These are phyloP conservation scores for Cydia fagiglandana DNA, from an alignment of 1,140 invertebrate genomes.

Conservation along the genomic window DNA sequence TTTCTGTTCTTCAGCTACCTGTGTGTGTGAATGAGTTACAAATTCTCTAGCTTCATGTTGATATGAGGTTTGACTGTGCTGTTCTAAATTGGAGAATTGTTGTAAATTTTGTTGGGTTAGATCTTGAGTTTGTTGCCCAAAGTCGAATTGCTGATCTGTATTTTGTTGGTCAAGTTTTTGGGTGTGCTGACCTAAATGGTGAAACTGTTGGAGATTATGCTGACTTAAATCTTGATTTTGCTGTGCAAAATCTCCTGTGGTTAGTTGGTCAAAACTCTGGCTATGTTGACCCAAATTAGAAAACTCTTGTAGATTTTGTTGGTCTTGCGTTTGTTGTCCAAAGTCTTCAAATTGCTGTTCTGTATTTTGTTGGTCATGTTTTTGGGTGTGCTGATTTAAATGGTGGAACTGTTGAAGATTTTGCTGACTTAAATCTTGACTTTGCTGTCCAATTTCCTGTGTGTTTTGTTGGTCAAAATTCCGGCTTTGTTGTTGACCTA, in stretches of 20 bases:
- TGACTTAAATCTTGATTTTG: conserved; percentile 39
- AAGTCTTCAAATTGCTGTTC: conserved; percentile 41
- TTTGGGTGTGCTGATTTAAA: conserved; percentile 37
- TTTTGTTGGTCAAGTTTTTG: conserved; percentile 30
- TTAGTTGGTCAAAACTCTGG: conserved; percentile 39
- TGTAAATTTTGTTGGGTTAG: conserved; percentile 32
- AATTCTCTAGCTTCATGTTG: neutral
- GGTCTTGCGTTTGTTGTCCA: conserved; percentile 39
- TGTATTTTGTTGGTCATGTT: conserved; percentile 40
- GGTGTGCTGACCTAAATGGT: conserved; percentile 43
- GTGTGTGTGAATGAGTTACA: neutral
- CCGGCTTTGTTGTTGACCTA: conserved; percentile 20
- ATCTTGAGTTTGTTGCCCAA: conserved; percentile 38
- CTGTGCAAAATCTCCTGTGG: conserved; percentile 36
- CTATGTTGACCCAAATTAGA: conserved; percentile 45
- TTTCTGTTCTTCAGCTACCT: neutral
- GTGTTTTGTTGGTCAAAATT: conserved; percentile 24
- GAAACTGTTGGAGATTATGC: conserved; percentile 36
- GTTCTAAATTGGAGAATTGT: neutral
- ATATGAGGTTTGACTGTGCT: neutral
- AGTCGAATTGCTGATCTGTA: conserved; percentile 36
- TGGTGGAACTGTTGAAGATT: conserved; percentile 36
- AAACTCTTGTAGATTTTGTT: conserved; percentile 36
- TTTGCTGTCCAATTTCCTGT: conserved; percentile 39
- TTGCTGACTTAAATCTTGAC: conserved; percentile 31